These are phyloP conservation scores for Yponomeuta plumbellus DNA, from an alignment of 2,888 invertebrate genomes.

Conservation along the genomic window DNA sequence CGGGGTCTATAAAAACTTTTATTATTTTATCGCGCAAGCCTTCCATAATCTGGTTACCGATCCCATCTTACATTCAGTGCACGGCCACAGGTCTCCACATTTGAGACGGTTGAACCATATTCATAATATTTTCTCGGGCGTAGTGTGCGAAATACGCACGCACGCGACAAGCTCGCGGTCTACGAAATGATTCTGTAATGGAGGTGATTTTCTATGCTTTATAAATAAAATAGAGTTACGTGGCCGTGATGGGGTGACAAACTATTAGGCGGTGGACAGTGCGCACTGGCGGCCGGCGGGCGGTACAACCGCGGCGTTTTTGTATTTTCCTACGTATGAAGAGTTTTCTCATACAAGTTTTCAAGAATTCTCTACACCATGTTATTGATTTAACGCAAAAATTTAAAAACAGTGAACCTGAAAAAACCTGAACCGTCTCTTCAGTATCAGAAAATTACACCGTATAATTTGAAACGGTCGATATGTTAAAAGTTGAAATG, in stretches of 20 bases:
- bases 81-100: neutral
- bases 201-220: slow-evolving; percentile 1
- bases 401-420: too few relatives aligned
- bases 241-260: slow-evolving; percentile 9
- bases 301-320: neutral
- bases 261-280: neutral
- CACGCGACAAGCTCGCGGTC: neutral
- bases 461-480: too few relatives aligned
- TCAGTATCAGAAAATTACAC: too few relatives aligned
- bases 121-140: neutral
- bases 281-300: neutral
- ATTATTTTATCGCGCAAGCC: neutral
- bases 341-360: too few relatives aligned
- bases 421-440: too few relatives aligned
- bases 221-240: slow-evolving; percentile 8
- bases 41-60: neutral
- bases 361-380: too few relatives aligned
- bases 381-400: too few relatives aligned
- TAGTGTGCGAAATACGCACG: neutral
- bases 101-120: too few relatives aligned
- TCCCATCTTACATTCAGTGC: neutral
- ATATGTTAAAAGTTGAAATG: too few relatives aligned
- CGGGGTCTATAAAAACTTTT: neutral
- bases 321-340: neutral
- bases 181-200: slow-evolving; percentile 5